Percentiles rank a stretch among this genome's conserved stretches.
Conservation (phyloP, 2,113 vertebrate genomes). For the Hemichromis elongatus region DNA sequence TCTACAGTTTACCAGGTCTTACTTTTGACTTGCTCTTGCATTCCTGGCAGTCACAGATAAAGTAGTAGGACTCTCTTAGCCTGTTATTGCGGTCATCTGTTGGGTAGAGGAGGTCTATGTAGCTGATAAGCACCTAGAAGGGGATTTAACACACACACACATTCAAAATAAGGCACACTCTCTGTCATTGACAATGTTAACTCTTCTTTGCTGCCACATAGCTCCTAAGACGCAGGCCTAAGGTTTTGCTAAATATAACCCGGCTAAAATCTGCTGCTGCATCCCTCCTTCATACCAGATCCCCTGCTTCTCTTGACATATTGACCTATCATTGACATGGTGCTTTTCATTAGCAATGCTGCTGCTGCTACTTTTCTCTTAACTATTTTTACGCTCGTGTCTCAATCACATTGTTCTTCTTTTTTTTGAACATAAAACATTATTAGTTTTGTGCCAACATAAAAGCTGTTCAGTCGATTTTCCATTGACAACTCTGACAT, state of each 20-base stretch:
- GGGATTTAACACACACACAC: neutral
- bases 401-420: neutral
- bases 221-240: neutral
- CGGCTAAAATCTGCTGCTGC: neutral
- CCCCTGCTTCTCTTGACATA: neutral
- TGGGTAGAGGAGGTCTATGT: slow-evolving; percentile 93
- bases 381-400: neutral
- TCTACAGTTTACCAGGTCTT: neutral
- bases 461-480: neutral
- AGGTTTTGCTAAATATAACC: slow-evolving; percentile 10
- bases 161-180: neutral
- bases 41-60: slow-evolving; percentile 87
- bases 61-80: slow-evolving; percentile 87
- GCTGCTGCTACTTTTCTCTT: neutral
- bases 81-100: slow-evolving; percentile 89
- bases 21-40: slow-evolving; percentile 85
- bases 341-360: neutral
- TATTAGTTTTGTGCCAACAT: rapidly evolving
- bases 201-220: neutral
- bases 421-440: neutral
- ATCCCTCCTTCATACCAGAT: neutral
- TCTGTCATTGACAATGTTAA: neutral
- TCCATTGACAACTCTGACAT: neutral
- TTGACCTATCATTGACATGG: neutral
- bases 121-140: slow-evolving; percentile 86